phyloP scores from a whole-genome alignment of 2,113 vertebrate species.

The western clawed frog (Xenopus tropicalis) region UCB_Xtro_10.0 CM004444.2:12603001-12603500 shows the following conservation, averaged over 20 bases:
- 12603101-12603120: too few relatives aligned
- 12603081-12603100: too few relatives aligned
- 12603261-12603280: slow-evolving; percentile 83
- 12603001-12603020: too few relatives aligned
- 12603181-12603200: slow-evolving; percentile 73
- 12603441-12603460: slow-evolving; percentile 80
- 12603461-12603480: slow-evolving; percentile 86
- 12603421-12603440: slow-evolving; percentile 91
- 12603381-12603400: slow-evolving; percentile 81
- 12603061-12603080: too few relatives aligned
- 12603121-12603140: too few relatives aligned
- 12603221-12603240: slow-evolving; percentile 82
- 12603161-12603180: too few relatives aligned
- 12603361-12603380: slow-evolving; percentile 73
- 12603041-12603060: too few relatives aligned
- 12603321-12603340: too few relatives aligned
- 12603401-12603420: slow-evolving; percentile 80
- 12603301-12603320: not conserved
- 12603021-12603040: too few relatives aligned
- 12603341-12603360: not conserved
- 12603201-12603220: slow-evolving; percentile 79
- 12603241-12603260: slow-evolving; percentile 82
- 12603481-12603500: slow-evolving; percentile 44
- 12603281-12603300: slow-evolving; percentile 74
- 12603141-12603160: too few relatives aligned